phyloP scores from a whole-genome alignment of 2,113 vertebrate species.

The Labeo rohita region DNA sequence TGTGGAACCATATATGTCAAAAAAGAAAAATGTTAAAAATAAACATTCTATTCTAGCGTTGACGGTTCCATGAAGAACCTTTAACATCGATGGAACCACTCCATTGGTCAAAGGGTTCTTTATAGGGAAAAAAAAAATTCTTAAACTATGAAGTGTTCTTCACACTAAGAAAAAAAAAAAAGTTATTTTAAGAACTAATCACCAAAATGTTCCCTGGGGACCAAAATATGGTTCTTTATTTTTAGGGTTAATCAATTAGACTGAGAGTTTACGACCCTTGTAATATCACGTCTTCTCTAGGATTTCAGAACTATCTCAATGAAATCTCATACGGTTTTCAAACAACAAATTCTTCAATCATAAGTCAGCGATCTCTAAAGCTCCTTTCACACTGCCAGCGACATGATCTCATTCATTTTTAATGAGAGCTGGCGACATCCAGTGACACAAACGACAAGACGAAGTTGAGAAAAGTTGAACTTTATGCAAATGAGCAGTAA shows the following conservation, averaged over 20 bases:
- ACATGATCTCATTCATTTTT: constrained; percentile 11
- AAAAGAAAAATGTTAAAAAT: no score
- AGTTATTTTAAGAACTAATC: no score
- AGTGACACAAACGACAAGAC: neutral
- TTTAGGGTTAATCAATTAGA: neutral
- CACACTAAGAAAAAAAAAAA: no score
- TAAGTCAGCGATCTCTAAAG: neutral
- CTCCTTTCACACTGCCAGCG: neutral
- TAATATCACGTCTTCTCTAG: neutral
- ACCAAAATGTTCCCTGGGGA: no score
- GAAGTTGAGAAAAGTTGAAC: constrained; percentile 13
- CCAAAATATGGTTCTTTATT: no score
- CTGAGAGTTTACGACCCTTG: neutral
- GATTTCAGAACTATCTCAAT: neutral
- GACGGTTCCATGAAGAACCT: no score
- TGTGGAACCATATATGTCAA: no score
- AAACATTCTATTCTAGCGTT: no score
- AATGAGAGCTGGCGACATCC: neutral
- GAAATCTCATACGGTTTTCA: neutral
- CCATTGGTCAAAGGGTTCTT: no score
- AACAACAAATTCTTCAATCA: neutral
- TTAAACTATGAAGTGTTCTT: no score
- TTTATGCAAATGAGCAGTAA: constrained; percentile 2
- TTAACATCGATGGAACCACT: no score
- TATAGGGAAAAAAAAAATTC: no score